Base-by-base conservation (phyloP, 2,888 invertebrate genomes). In the Heliconius hortense region DNA sequence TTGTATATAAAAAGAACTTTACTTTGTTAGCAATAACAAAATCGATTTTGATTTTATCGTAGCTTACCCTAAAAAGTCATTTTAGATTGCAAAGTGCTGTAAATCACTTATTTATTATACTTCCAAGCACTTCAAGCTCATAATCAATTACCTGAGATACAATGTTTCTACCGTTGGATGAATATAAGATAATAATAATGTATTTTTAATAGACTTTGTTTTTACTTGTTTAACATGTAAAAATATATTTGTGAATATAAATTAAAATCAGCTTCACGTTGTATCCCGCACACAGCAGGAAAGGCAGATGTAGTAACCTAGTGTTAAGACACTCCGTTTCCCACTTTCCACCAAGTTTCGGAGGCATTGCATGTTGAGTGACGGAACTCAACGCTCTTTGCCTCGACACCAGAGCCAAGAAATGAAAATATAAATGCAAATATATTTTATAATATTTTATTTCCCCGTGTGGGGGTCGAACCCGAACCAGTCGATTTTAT, bases 141-240 rank as follows among this genome's bases (percentile, higher is more conserved):
- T 66, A 76, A 77, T 75, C 77, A 76, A 76, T 77, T 79, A 77
- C 68, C 48, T 64, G 73, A 63, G 62, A 35, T 69, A 73, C 15
- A 26, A 8, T 60, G 60, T 28, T 69, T 53, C 11, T 64, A 64
- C 11, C 11, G 28, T 39, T 31, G 10, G 24, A 35, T 35, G 26
- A 60, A 60, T 60, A 26, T 60, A 60, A 68, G 11, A 28, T 53
- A 28, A 31, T 18, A 21, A 28, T 53, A 2, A 1, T 26, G 10
- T 39, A 24, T 39, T 35, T 39, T 43, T 67, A 26, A 26, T 43
- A 15, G 2, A 43, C 4, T 39, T 43, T 7, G 18, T 18, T 43
- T 67, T 67, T n/a, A 67, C 3, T 67, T 21, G 43, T 15, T 2
- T 13, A 0, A 60, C 26, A 13, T 60, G 4, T 60, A 5, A 60